Base-by-base conservation (phyloP, 2,888 invertebrate species). In the Cantharis rufa region DNA sequence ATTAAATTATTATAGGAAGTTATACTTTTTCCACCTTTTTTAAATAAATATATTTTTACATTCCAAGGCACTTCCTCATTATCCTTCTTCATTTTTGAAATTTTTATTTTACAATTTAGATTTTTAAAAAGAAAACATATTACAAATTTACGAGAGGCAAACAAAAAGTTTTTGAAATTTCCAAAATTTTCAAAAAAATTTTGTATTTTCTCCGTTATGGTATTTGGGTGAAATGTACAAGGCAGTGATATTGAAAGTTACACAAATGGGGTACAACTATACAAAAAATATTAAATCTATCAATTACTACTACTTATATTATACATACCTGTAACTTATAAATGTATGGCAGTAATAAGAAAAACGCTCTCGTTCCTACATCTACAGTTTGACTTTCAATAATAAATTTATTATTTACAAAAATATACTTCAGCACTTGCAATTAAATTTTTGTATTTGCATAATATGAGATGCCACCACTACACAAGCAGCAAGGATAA, bases 21-120 rank as follows among this genome's bases (percentile, higher is more conserved):
- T 66, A 48, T 66, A 21, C 64, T 66, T 66, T 21, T n/a, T 66
- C 64, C 21, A 66, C 64, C 64, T 66, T 66, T 63, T 63, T 66
- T 66, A 21, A 66, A 21, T 66, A 15, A 24, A 18, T 66, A 66
- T 18, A 63, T 66, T 66, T 66, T 21, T 66, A 21, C 64, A 66
- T 66, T 66, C 64, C 69, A 77, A 77, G 77, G 77, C 77, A 77
- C 77, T 76, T 76, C 73, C 70, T 61, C 68, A 27, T 32, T 64
- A 74, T 63, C 64, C 66, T 48, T 48, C 48, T 62, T 27, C 16
- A 13, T 69, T 71, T 62, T 69, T 66, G 18, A 21, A 18, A 66
- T 21, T n/a, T 28, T 66, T 66, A 66, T 21, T 21, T 15, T 21
- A 21, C 18, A 66, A 66, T 66, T 66, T 66, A 66, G 64, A 21